A percentile compares a stretch with the other conserved stretches of the same genome.
Conservation (phyloP, 2,113 vertebrate genomes). For the Platysternon megacephalum region DNA sequence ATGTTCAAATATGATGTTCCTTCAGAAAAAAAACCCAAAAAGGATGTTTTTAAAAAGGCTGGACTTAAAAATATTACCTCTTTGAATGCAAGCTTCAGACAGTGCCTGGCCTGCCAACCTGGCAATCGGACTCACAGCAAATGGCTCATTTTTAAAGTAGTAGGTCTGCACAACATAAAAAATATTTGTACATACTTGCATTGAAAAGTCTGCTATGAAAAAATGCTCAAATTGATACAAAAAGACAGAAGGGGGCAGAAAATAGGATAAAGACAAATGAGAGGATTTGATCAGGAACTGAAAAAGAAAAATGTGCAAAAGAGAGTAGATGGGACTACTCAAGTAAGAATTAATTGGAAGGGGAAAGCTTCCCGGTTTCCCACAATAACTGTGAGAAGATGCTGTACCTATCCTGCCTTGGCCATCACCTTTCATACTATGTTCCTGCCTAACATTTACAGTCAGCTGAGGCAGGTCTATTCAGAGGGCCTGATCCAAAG, state of each 20-base stretch:
- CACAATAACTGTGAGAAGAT: background rate
- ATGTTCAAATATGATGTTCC: conserved; percentile 11
- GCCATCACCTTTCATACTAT: background rate
- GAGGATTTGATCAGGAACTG: background rate
- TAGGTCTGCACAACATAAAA: conserved; percentile 4
- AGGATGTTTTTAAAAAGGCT: conserved; percentile 52
- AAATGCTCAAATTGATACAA: background rate
- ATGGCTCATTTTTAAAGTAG: background rate
- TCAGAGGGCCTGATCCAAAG: background rate
- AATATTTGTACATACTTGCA: background rate
- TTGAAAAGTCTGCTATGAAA: fast-evolving
- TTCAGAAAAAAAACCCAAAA: conserved; percentile 29
- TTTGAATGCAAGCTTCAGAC: conserved; percentile 26
- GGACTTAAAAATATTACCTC: conserved; percentile 27
- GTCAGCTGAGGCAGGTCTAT: background rate
- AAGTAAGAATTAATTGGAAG: background rate
- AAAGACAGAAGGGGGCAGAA: background rate
- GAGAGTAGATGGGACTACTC: background rate
- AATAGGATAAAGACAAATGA: conserved; percentile 15
- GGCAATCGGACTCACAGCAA: background rate
- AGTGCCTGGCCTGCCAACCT: conserved; percentile 33
- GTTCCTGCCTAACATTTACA: background rate
- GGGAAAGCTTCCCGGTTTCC: background rate
- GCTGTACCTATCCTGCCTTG: background rate
- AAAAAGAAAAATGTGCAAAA: background rate